phyloP scores from a whole-genome alignment of 1,140 invertebrate species.

The Cotesia chilonis region DNA sequence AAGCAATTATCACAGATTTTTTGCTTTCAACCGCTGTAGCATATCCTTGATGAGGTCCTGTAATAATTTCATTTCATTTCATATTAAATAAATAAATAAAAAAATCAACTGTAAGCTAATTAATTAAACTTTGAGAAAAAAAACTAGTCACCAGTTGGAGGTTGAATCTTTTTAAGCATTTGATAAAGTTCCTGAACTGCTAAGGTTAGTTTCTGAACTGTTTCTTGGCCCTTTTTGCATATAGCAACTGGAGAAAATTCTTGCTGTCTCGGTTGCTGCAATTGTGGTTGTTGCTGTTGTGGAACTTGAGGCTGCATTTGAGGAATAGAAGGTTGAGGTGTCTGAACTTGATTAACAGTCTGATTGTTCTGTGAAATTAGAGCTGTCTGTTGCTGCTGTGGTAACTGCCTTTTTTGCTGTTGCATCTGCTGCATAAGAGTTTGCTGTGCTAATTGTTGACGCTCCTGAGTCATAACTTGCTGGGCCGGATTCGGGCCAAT shows the following conservation, averaged over 20 bases:
- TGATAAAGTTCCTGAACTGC: constrained; percentile 89
- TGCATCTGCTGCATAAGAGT: constrained; percentile 56
- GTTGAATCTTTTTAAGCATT: constrained; percentile 81
- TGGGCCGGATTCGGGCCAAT: constrained; percentile 53
- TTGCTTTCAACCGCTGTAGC: constrained; percentile 82
- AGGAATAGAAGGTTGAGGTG: constrained; percentile 60
- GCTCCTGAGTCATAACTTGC: constrained; percentile 57
- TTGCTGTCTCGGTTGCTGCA: constrained; percentile 67
- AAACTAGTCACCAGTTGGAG: constrained; percentile 60
- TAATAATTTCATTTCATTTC: background rate
- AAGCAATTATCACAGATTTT: constrained; percentile 84
- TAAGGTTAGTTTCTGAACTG: constrained; percentile 90
- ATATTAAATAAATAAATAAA: constrained; percentile 12
- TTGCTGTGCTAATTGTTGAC: constrained; percentile 52
- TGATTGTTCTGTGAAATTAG: constrained; percentile 59
- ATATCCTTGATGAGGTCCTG: constrained; percentile 76
- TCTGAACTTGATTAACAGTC: constrained; percentile 50
- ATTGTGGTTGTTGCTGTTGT: constrained; percentile 65
- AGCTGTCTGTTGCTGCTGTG: constrained; percentile 45
- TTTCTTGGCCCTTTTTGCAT: constrained; percentile 89
- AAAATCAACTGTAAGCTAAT: constrained; percentile 5
- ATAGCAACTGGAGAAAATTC: constrained; percentile 84
- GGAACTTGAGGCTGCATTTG: constrained; percentile 65
- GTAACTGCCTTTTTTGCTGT: constrained; percentile 56
- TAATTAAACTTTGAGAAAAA: too few relatives aligned